Percentiles rank a stretch among this genome's conserved stretches.
Conservation (phyloP, 2,888 invertebrate genomes). For the Zygothrica quintamaculata region DNA sequence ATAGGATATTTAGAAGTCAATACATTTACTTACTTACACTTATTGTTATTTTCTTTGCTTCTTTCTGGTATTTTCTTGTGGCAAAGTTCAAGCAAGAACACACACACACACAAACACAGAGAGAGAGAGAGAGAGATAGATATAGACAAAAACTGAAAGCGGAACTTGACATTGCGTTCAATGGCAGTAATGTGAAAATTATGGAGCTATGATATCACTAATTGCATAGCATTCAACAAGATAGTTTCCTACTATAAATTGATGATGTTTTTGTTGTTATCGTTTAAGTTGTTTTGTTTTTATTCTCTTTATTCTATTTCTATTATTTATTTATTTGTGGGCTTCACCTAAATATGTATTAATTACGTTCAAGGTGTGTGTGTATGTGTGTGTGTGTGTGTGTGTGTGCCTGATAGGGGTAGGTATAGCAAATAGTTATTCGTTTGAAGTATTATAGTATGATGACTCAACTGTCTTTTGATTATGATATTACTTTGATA, state of each 20-base stretch:
- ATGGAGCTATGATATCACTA: constrained; percentile 57
- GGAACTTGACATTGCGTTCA: constrained; percentile 45
- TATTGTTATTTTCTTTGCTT: constrained; percentile 3
- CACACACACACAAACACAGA: constrained; percentile 13
- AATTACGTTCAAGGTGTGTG: constrained; percentile 1
- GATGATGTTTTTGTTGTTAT: constrained; percentile 29
- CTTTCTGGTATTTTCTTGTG: constrained; percentile 25
- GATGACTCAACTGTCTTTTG: no score
- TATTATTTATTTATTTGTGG: constrained; percentile 24
- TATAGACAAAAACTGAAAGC: no score
- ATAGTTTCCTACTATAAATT: constrained; percentile 48
- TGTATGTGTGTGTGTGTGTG: background rate
- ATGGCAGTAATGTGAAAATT: constrained; percentile 38
- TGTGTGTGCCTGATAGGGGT: no score
- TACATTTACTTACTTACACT: background rate
- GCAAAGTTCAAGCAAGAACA: constrained; percentile 41
- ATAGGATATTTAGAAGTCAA: constrained; percentile 3
- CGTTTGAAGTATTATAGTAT: no score
- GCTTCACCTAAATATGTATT: constrained; percentile 2
- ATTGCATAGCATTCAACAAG: constrained; percentile 47
- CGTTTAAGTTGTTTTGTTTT: no score
- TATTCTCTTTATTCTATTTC: background rate
- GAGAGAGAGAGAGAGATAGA: no score
- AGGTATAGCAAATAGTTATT: no score
- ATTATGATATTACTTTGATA: no score